A percentile compares a stretch with the other conserved stretches of the same genome.
phyloP scores from a whole-genome alignment of 2,113 vertebrate species.

The Dicentrarchus labrax region DNA sequence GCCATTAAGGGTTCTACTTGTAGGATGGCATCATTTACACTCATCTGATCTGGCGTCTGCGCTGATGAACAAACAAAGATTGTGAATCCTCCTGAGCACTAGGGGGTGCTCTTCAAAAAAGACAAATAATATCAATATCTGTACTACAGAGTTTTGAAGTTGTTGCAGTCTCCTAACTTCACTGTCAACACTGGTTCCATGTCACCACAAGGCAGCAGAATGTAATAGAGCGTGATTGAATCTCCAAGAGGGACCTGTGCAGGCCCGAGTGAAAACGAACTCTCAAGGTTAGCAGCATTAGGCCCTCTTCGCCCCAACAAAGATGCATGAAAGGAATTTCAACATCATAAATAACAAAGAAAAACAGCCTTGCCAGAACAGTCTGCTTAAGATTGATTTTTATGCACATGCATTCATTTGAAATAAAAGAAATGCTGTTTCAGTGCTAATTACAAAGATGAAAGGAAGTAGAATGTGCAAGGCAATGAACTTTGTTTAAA shows the following conservation, averaged over 20 bases:
- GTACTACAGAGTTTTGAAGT: conserved; percentile 31
- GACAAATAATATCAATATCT: conserved; percentile 21
- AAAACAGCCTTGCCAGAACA: conserved; percentile 79
- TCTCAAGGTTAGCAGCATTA: conserved; percentile 77
- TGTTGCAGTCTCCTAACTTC: conserved; percentile 18
- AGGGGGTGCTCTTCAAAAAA: conserved; percentile 74
- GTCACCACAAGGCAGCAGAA: conserved; percentile 33
- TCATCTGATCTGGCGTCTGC: conserved; percentile 72
- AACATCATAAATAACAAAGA: conserved; percentile 84
- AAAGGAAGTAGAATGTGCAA: conserved; percentile 81
- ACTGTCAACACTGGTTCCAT: neutral
- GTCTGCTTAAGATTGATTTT: conserved; percentile 81
- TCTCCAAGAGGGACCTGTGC: conserved; percentile 59
- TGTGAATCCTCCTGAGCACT: conserved; percentile 68
- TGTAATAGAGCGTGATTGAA: conserved; percentile 30
- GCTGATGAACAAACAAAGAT: conserved; percentile 56
- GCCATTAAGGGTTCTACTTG: conserved; percentile 76
- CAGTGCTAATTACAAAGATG: conserved; percentile 85
- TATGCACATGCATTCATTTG: conserved; percentile 86
- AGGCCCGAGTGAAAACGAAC: conserved; percentile 55
- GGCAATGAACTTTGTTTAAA: conserved; percentile 83
- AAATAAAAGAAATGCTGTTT: conserved; percentile 85
- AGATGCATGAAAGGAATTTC: conserved; percentile 75
- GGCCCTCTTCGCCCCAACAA: conserved; percentile 54
- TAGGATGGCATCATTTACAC: conserved; percentile 72